phyloP scores from a whole-genome alignment of 1,140 invertebrate genomes.

The Oedothorax gibbosus region DNA sequence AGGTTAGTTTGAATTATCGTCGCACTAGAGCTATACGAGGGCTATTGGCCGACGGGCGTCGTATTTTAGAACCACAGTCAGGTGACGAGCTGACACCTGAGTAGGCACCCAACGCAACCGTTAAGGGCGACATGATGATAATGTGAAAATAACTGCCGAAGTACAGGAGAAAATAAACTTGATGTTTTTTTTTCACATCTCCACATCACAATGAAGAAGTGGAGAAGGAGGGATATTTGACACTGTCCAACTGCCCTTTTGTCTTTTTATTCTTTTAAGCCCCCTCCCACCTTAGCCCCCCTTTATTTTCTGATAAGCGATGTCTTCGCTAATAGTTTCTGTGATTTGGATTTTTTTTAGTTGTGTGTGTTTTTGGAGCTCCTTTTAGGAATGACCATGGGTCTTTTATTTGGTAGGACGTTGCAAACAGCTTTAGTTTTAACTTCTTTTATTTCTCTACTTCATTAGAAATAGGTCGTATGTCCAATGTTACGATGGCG shows the following conservation, averaged over 20 bases:
- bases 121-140: too few relatives aligned
- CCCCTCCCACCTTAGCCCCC: background rate
- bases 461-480: background rate
- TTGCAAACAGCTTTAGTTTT: slow-evolving; percentile 54
- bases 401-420: slow-evolving; percentile 43
- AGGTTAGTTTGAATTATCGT: too few relatives aligned
- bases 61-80: too few relatives aligned
- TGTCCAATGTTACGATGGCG: background rate
- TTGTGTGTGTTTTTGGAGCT: background rate
- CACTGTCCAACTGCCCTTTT: slow-evolving; percentile 45
- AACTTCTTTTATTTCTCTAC: slow-evolving; percentile 16
- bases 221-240: slow-evolving; percentile 40
- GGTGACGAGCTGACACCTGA: too few relatives aligned
- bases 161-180: too few relatives aligned
- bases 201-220: background rate
- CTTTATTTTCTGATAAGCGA: slow-evolving; percentile 48
- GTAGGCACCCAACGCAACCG: too few relatives aligned
- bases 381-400: slow-evolving; percentile 40
- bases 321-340: slow-evolving; percentile 46
- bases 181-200: too few relatives aligned
- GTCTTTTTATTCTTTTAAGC: slow-evolving; percentile 46
- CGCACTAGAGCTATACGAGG: too few relatives aligned
- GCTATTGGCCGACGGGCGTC: too few relatives aligned
- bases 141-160: too few relatives aligned
- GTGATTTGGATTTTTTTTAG: slow-evolving; percentile 51